These are phyloP conservation scores for Plebejus melissa DNA, from an alignment of 2,888 invertebrate species.

Conservation along the genomic window DNA sequence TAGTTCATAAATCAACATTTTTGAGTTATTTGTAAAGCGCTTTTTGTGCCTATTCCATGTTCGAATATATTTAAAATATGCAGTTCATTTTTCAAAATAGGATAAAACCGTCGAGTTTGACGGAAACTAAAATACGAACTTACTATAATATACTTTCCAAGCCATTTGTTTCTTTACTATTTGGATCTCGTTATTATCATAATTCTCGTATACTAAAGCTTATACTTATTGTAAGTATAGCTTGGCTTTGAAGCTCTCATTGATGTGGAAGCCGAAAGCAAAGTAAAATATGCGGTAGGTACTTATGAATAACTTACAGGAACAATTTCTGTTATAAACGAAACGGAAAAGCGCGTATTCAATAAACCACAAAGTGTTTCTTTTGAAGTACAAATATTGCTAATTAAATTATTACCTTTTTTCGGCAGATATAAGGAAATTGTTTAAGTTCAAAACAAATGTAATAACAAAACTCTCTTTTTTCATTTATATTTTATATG, in stretches of 20 bases:
- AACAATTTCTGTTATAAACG: slow-evolving; percentile 16
- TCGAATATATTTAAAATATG: neutral
- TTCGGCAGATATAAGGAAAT: neutral
- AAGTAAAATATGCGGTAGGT: neutral
- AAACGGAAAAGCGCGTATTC: neutral
- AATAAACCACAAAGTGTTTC: neutral
- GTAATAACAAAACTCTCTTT: neutral
- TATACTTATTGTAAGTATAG: neutral
- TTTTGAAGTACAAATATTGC: slow-evolving; percentile 1
- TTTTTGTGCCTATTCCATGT: neutral
- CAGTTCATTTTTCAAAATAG: neutral
- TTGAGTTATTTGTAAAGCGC: neutral
- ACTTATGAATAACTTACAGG: neutral
- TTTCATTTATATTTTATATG: neutral
- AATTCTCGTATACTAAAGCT: neutral
- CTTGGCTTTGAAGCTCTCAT: neutral
- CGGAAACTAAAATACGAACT: neutral
- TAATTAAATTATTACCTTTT: slow-evolving; percentile 18
- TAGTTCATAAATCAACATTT: neutral
- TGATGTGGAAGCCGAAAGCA: neutral
- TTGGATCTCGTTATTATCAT: neutral
- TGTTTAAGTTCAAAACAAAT: neutral
- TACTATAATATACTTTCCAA: neutral
- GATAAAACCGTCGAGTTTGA: neutral
- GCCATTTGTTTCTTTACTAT: neutral